Evolutionary conservation across 92 coral and sea anemone genomes (phyloP).

Genomic region (Porites rus): DNA sequence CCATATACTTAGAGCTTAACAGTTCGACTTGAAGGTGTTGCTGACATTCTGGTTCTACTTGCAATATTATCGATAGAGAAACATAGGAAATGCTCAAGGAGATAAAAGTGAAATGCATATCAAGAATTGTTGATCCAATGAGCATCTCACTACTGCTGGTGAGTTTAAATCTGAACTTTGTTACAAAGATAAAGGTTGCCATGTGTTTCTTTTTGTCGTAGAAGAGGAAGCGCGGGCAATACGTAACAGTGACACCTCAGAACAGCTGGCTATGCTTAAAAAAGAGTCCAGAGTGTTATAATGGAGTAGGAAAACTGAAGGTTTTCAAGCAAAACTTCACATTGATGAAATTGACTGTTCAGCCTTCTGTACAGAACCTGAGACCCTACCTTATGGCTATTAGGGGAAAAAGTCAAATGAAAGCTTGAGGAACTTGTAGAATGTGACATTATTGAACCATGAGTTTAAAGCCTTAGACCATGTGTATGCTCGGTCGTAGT

Average conservation of each 20-base stretch:
- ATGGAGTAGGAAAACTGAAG: not conserved
- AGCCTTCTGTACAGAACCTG: no score
- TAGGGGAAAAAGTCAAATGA: not conserved
- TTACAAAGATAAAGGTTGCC: conserved; percentile 23
- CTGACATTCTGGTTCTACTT: conserved; percentile 41
- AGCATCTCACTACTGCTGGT: conserved; percentile 39
- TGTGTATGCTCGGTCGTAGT: not conserved
- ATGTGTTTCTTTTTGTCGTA: conserved; percentile 35
- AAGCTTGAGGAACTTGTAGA: conserved; percentile 13
- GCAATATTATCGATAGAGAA: conserved; percentile 48
- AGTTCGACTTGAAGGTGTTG: conserved; percentile 32
- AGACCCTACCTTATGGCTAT: no score
- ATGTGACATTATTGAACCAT: not conserved
- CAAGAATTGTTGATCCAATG: conserved; percentile 31
- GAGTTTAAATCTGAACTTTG: conserved; percentile 45
- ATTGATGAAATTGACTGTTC: no score
- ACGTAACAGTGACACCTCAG: conserved; percentile 29
- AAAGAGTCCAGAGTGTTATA: conserved; percentile 4
- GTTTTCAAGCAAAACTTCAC: no score
- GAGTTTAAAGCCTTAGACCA: no score
- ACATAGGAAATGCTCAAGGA: conserved; percentile 30
- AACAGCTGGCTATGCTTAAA: conserved; percentile 32
- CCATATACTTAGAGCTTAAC: conserved; percentile 17
- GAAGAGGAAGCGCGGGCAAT: conserved; percentile 32
- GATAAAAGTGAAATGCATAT: conserved; percentile 13